Base-by-base conservation (phyloP, 1,140 invertebrate species). In the Drosophila oshimai region DNA sequence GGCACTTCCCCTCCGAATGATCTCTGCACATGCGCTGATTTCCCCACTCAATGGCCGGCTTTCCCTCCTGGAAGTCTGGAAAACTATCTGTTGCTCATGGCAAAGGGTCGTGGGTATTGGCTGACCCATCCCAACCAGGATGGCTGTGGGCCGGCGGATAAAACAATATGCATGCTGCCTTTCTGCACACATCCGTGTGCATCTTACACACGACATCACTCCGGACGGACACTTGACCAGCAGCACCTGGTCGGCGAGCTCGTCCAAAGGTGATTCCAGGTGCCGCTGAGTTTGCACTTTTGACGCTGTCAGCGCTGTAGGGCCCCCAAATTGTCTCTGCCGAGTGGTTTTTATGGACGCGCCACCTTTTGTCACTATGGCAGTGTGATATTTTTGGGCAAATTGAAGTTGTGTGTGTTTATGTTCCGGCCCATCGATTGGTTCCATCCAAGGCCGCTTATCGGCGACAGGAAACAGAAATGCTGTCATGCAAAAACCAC, bases 61-160 rank as follows among this genome's bases (percentile, higher is more conserved):
- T n/a, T 22, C 37, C 26, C 37, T 10, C 10, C 62, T 84, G 79
- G 76, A 80, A 80, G 45, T 13, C 51, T 20, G 46, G 54, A 65
- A 62, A 86, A 81, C 81, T 78, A 86, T 87, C 81, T 86, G 81
- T 86, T 86, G 81, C 81, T 86, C 76, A 42, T 68, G 18, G 15
- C 6, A n/a, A 18, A 13, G 7, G 57, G 44, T 26, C n/a, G 42
- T 10, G 33, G n/a, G 12, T 12, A 13, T 13, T 5, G 13, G 13
- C 22, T 26, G 44, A n/a, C 24, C 46, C 29, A 12, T 29, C 15
- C 53, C n/a, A n/a, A n/a, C n/a, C n/a, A n/a, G n/a, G n/a, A n/a
- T 36, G 17, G 24, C 12, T 13, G 31, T 17, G 29, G 67, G 44
- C 55, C 49, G 42, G 22, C 22, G 33, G 42, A 10, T 45, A 39